phyloP scores from a whole-genome alignment of 2,113 vertebrate genomes.

The Amphiprion percula region DNA sequence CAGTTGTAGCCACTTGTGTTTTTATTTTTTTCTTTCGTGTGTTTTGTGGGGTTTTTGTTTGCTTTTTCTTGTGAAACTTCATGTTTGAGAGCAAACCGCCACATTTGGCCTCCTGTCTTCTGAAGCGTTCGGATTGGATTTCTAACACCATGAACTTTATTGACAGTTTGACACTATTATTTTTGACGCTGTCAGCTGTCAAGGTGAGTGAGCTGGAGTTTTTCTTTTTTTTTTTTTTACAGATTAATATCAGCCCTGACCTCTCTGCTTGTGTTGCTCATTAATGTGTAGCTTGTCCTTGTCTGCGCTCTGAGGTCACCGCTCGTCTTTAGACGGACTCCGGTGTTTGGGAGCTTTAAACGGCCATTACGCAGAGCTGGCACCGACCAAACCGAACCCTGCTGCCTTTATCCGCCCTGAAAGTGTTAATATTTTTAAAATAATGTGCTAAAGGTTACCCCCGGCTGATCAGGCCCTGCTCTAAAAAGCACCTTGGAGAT shows the following conservation, averaged over 20 bases:
- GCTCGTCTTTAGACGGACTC: conserved; percentile 69
- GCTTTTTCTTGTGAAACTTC: conserved; percentile 59
- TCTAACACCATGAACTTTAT: conserved; percentile 88
- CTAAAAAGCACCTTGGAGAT: conserved; percentile 76
- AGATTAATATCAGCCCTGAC: background rate
- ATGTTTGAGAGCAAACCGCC: conserved; percentile 73
- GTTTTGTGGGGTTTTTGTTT: conserved; percentile 43
- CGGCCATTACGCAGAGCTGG: conserved; percentile 63
- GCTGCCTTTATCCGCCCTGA: no score
- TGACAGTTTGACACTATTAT: conserved; percentile 87
- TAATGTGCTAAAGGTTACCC: conserved; percentile 66
- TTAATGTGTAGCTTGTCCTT: conserved; percentile 81
- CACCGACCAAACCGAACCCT: conserved; percentile 20
- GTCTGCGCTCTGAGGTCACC: conserved; percentile 78
- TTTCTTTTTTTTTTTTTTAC: background rate
- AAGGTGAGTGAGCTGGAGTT: conserved; percentile 80
- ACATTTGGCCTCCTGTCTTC: conserved; percentile 78
- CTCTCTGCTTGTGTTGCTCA: conserved; percentile 46
- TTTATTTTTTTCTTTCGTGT: conserved; percentile 42
- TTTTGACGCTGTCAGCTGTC: conserved; percentile 87
- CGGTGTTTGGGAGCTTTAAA: conserved; percentile 63
- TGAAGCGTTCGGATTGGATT: conserved; percentile 81
- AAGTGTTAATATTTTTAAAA: background rate
- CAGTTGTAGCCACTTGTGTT: conserved; percentile 72
- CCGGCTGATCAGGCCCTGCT: conserved; percentile 74